Percentiles rank a stretch among this genome's conserved stretches.
Evolutionary conservation across 2,888 invertebrate genomes (phyloP).

Genomic region (Allygus modestus): DNA sequence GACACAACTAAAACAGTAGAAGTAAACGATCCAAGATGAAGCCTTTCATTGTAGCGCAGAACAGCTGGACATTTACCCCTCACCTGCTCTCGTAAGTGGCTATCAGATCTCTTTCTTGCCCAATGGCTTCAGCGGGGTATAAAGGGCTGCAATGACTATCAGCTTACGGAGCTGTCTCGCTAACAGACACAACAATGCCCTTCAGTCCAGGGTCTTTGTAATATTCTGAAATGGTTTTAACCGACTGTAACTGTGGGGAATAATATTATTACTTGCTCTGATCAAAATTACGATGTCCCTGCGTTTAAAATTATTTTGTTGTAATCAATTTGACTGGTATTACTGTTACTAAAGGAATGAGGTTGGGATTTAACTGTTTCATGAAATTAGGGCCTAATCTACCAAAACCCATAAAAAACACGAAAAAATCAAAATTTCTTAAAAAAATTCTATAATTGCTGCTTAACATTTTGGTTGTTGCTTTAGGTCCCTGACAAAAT

Average conservation of each 20-base stretch:
- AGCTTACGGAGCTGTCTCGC: background rate
- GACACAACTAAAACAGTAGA: conserved; percentile 30
- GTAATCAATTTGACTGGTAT: no score
- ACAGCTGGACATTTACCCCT: conserved; percentile 15
- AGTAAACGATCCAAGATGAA: conserved; percentile 30
- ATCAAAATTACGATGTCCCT: no score
- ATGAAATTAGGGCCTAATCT: no score
- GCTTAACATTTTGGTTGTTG: no score
- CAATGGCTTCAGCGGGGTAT: conserved; percentile 31
- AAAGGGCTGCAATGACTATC: conserved; percentile 39
- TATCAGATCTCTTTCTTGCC: conserved; percentile 20
- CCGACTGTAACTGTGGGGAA: background rate
- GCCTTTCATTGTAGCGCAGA: background rate
- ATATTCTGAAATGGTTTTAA: background rate
- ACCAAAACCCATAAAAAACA: no score
- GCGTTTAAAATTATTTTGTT: no score
- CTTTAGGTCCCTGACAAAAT: no score
- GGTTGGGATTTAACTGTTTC: no score
- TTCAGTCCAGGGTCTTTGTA: background rate
- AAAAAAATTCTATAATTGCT: no score
- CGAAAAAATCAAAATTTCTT: no score
- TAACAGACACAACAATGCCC: conserved; percentile 21
- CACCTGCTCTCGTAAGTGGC: background rate
- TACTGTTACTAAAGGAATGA: no score
- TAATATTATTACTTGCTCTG: background rate